Base-by-base conservation (phyloP, 2,113 vertebrate genomes). In the Euleptes europaea region DNA sequence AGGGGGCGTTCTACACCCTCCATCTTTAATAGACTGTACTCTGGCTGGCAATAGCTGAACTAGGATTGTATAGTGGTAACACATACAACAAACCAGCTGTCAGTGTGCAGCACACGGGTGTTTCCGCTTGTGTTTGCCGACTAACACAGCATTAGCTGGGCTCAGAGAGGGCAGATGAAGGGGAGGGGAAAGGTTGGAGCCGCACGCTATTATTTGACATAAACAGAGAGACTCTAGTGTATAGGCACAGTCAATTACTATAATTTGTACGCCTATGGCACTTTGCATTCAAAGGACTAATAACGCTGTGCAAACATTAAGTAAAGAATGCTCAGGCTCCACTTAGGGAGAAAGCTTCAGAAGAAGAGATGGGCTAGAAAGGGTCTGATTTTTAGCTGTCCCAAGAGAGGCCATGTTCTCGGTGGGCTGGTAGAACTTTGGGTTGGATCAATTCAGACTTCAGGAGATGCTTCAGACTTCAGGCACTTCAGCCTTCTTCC, bases 171-270 rank as follows among this genome's bases (percentile, higher is more conserved):
- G 67, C 15, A 69, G 38, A 51, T n/a, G 40, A 6, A 28, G 6
- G 65, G 86, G 75, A 76, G 79, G 75, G 74, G 69, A 79, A 17
- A 42, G 72, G 21, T 77, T 15, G 0, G 28, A 70, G 70, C 70
- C 44, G 12, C 1, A 0, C 15, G 14, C 4, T 1, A 1, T 69
- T 85, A 69, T 49, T 54, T 35, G 57, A 28, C 72, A 72, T 82
- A 73, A 80, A 63, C 51, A 82, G 79, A 72, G 73, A 77, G 76
- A 72, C 13, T 40, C 0, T 8, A 66, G 51, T 78, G 69, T 70
- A 31, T 47, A 88, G 26, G 77, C 33, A 42, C 77, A 70, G 74
- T 74, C 66, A 74, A 84, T 82, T 83, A 76, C 77, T 49, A 88
- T 87, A 44, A 83, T 83, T 75, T 79, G 44, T 54, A 54, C 40